Conservation (phyloP, 2,888 invertebrate genomes). For the Leptopilina myrica region DNA sequence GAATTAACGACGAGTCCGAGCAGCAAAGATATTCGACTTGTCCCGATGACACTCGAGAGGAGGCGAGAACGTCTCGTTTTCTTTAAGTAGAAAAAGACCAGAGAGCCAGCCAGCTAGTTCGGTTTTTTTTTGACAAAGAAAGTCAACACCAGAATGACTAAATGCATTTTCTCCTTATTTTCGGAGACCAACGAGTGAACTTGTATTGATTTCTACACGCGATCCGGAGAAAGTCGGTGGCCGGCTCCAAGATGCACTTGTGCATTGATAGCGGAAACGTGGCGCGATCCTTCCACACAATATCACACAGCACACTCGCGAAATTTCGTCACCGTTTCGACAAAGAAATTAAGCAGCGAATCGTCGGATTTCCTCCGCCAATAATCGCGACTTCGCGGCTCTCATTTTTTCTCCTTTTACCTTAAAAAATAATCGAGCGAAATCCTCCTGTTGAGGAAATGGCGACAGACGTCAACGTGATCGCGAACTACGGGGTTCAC, state of each 20-base stretch:
- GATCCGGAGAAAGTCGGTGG: constrained; percentile 44
- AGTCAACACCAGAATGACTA: neutral
- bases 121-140: neutral
- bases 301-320: constrained; percentile 28
- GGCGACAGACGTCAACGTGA: constrained; percentile 84
- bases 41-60: constrained; percentile 33
- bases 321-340: constrained; percentile 37
- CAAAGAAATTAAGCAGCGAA: neutral
- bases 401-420: constrained; percentile 34
- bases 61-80: constrained; percentile 11
- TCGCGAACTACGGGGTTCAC: constrained; percentile 85
- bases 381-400: neutral
- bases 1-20: neutral
- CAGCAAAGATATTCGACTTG: constrained; percentile 23
- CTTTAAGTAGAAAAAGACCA: constrained; percentile 13
- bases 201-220: neutral
- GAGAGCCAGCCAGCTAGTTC: neutral
- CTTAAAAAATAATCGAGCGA: constrained; percentile 53
- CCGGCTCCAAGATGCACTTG: constrained; percentile 66
- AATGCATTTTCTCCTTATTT: neutral
- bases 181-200: neutral
- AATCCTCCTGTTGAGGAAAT: constrained; percentile 78
- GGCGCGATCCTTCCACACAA: constrained; percentile 20
- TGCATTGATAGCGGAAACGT: constrained; percentile 52
- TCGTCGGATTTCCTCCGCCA: neutral